Base-by-base conservation (phyloP, 1,140 invertebrate genomes). In the Zophobas morio region DNA sequence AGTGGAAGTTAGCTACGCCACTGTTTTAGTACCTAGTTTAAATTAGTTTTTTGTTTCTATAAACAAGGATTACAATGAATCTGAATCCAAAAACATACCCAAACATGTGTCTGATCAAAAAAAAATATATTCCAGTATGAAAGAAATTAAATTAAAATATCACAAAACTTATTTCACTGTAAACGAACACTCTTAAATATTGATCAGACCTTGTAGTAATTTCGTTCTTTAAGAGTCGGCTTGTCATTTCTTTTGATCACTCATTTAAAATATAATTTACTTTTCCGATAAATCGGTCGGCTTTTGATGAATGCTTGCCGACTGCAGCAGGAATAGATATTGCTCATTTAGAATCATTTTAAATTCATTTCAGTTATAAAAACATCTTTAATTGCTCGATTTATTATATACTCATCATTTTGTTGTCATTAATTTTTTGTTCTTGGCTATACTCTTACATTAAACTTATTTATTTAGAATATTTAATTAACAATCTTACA, bases 371-470 rank as follows among this genome's bases (percentile, higher is more conserved):
- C 75, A 80, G 79, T 83, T 83, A 83, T 81, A 82, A 83, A 83
- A 83, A 82, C 70, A 81, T 81, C 82, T 83, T 83, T 82, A 83
- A 83, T 82, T 83, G 82, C 78, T 78, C 76, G 32, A 73, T 78
- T 78, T 81, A 80, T 82, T 77, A 74, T 54, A 39, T 66, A 53
- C 46, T 81, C 20, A 20, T 20, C 20, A 20, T 20, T 20, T 20
- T 20, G 20, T 20, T 20, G 20, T 20, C 20, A 20, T 20, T 20
- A 20, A 20, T 82, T 81, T 79, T 80, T 75, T 76, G 75, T 77
- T 57, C 53, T 71, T 71, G 80, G 60, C 33, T 42, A 42, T 66
- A 42, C 32, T 63, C 42, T 66, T 42, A 37, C 40, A 40, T 40
- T 8, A 39, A 37, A 37, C 20, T 66, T 66, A 35, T 33, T 66